Conservation (phyloP, 2,888 invertebrate genomes). For the Heliconius hortense region DNA sequence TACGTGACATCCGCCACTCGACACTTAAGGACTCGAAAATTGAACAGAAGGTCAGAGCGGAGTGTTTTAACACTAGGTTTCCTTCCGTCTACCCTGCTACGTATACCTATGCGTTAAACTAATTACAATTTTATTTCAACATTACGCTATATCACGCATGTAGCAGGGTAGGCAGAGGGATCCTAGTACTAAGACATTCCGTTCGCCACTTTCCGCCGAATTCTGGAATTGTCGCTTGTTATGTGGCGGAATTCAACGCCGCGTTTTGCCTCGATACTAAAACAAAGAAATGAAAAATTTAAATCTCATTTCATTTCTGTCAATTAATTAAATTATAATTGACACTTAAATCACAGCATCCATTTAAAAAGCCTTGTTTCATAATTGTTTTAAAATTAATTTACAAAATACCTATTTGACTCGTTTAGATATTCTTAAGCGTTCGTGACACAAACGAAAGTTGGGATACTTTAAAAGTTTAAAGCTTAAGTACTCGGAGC, state of each 20-base stretch:
- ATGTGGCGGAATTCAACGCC: too few relatives aligned
- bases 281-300: too few relatives aligned
- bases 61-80: not conserved
- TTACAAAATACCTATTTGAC: not conserved
- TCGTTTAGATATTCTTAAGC: conserved; percentile 4
- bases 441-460: conserved; percentile 10
- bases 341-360: too few relatives aligned
- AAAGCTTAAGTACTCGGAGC: not conserved
- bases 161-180: too few relatives aligned
- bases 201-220: too few relatives aligned
- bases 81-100: not conserved
- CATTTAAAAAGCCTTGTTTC: too few relatives aligned
- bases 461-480: conserved; percentile 12
- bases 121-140: not conserved
- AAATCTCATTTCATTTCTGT: not conserved
- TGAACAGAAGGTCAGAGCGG: not conserved
- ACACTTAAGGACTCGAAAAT: not conserved
- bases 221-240: too few relatives aligned
- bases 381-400: not conserved
- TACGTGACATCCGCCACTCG: not conserved
- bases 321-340: not conserved
- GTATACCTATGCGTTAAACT: not conserved
- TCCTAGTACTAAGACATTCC: too few relatives aligned
- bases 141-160: too few relatives aligned
- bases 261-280: too few relatives aligned